Conservation (phyloP, 2,888 invertebrate genomes). For the Drosophila borborema region DNA sequence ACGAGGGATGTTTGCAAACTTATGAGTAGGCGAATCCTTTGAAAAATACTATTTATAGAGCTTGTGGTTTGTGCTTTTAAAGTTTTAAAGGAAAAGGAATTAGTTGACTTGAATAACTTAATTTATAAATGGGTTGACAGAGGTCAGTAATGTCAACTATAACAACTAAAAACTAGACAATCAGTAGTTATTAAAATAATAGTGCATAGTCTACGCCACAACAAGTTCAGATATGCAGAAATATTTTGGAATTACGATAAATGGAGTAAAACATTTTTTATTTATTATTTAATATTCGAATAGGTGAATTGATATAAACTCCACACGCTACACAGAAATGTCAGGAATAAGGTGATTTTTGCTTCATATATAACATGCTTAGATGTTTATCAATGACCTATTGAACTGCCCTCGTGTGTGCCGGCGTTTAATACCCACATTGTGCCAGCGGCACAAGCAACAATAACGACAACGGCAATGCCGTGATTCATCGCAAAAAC, state of each 20-base stretch:
- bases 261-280: neutral
- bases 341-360: too few relatives aligned
- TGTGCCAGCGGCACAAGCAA: constrained; percentile 27
- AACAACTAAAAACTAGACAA: neutral
- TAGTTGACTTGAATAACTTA: neutral
- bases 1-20: constrained; percentile 24
- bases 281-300: neutral
- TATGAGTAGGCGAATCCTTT: neutral
- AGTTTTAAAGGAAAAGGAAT: neutral
- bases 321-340: neutral
- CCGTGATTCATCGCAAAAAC: constrained; percentile 48
- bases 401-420: constrained; percentile 29
- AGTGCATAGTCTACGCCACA: neutral
- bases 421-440: constrained; percentile 32
- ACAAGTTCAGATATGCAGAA: neutral
- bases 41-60: neutral
- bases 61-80: neutral
- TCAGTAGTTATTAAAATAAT: neutral
- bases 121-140: neutral
- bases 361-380: neutral
- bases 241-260: neutral
- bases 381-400: neutral
- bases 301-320: neutral
- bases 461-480: constrained; percentile 31
- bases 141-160: neutral